Evolutionary conservation across 2,888 invertebrate genomes (phyloP), one percentile per base, ranked within the genome.

Genomic region (Lypha dubia): DNA sequence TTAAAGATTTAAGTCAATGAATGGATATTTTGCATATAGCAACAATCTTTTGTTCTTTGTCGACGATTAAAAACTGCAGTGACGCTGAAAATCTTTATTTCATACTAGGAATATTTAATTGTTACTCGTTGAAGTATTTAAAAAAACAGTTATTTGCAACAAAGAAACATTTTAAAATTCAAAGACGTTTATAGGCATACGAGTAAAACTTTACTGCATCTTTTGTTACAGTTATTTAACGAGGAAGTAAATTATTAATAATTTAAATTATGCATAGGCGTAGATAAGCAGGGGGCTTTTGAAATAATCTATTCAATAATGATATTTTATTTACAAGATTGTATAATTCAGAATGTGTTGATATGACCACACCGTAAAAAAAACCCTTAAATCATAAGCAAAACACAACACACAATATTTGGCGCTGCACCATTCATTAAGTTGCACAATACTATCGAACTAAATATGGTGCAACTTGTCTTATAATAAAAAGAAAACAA

Each of bases 1-100:
- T 11, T 68, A 53, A 41, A 24, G 8, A 53, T 9, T 17, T 28
- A 5, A 5, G 8, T 38, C 4, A 17, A n/a, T 58, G 17, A 58
- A 51, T 58, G 67, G 68, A 77, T n/a, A 68, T 38, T 49, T 49
- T 60, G 60, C 53, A 32, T 22, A 15, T 22, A 17, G 20, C 4
- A 60, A 24, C 8, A 20, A 38, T 9, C n/a, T 35, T 35, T 58
- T 20, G 17, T 17, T 56, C 6, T 58, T 28, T 28, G 28, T 7
- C 24, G 41, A 74, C 53, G 46, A 46, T 24, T 28, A 51, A 41
- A 11, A 44, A 65, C 20, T 38, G 15, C n/a, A 41, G 20, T 53
- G 5, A 6, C 24, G 13, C 15, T 62, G 35, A 28, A 51, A 35
- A 35, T 13, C 4, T 38, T 6, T 0, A 22, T 35, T 60, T 17